Evolutionary conservation across 2,113 vertebrate species (phyloP), one percentile per base, ranked within the genome.

Genomic region (Parotia lawesii): DNA sequence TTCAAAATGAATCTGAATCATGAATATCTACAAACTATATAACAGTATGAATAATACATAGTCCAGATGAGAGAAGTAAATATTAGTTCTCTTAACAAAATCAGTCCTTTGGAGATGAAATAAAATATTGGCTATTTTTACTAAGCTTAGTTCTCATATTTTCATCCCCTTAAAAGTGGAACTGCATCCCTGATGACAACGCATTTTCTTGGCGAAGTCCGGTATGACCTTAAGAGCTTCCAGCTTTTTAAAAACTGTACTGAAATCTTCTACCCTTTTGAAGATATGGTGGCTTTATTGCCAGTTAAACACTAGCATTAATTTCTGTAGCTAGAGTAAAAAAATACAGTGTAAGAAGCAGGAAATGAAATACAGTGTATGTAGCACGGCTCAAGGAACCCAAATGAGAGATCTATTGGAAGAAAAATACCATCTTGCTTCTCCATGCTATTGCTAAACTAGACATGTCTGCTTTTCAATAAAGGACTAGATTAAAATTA

Each of bases 41-140:
- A 78, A 62, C 4, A 0, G 20, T 38, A 93, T 87, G 88, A 96
- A 94, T 94, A 96, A 91, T 74, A 72, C 12, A 87, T 90, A 88
- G 64, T 86, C n/a, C 61, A 93, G 70, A 93, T 42, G 29, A 95
- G 18, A 90, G n/a, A 92, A 81, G 51, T 62, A 93, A 94, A 70
- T 89, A 87, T 94, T 95, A 90, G 65, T 81, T 89, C 53, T 81
- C 73, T 75, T 90, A 75, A 79, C 57, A 38, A 94, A 89, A 72
- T 60, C 24, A 78, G 71, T 86, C 45, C 44, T 75, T 93, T 37
- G 37, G 60, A 92, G 53, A 77, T 48, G 13, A 90, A 95, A 86
- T 77, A 71, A 71, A 88, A 81, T 38, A 86, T 20, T 33, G 21
- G 40, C 65, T 91, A 72, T 85, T 94, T 95, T 88, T 62, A 62